Base-by-base conservation (phyloP, 1,140 invertebrate genomes). In the Piezodorus guildinii region DNA sequence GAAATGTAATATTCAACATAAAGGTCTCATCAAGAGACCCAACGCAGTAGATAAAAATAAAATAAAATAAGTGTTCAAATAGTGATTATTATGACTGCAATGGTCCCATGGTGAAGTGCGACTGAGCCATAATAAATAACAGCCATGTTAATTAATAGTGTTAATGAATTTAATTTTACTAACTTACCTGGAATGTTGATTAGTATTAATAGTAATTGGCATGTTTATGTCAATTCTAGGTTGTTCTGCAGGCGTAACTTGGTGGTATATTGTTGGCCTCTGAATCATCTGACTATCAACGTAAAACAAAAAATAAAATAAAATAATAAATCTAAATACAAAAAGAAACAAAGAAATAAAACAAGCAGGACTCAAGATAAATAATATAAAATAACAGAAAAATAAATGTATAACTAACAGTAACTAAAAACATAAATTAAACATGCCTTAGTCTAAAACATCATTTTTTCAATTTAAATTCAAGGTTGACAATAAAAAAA, bases 261-360 rank as follows among this genome's bases (percentile, higher is more conserved):
- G 69, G 60, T 70, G 69, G 65, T 70, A 69, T 52, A 70, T 67
- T 21, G 23, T 34, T 12, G 34, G 34, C 64, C 64, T 58, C 62
- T 46, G 65, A 44, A 60, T 60, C 52, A 56, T 56, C 19, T 44
- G 39, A 39, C 58, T 34, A 39, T 39, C 17, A 60, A 23, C 14
- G 16, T 23, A 51, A 51, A 51, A 51, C 8, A 51, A 17, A 51
- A 51, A 51, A 51, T 19, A 19, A 51, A 16, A 51, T 16, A 51
- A 39, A 52, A 39, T 34, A 62, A 52, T 14, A 62, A 19, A 30
- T 51, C 25, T 23, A 23, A 62, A 62, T 23, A 43, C n/a, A 34
- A 54, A 43, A 21, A 63, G 23, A 65, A 51, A 62, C 6, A 52
- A 16, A 62, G 2, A 27, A 62, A 51, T 21, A 21, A 61, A 61